A percentile compares a stretch with the other conserved stretches of the same genome.
phyloP scores from a whole-genome alignment of 2,113 vertebrate genomes.

The Laterallus jamaicensis region DNA sequence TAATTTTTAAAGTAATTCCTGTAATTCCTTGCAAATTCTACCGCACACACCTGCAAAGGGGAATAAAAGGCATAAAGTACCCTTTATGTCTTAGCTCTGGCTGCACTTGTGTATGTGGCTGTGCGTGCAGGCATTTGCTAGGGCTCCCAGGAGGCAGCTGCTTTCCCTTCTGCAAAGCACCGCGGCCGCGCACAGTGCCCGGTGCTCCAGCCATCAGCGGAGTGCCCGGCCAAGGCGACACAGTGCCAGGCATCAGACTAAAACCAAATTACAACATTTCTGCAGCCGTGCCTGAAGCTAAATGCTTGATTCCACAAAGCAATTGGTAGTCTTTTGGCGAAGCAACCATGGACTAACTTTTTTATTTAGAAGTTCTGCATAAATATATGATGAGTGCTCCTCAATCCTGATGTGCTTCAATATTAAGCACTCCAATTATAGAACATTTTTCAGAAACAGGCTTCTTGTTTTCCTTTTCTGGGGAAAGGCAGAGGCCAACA shows the following conservation, averaged over 20 bases:
- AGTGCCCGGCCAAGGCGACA: neutral
- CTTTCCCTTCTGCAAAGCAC: fast-evolving
- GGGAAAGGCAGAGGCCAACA: neutral
- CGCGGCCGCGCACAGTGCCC: fast-evolving
- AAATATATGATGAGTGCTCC: neutral
- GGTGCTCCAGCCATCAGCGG: fast-evolving
- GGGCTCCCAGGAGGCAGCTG: neutral
- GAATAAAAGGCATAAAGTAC: neutral
- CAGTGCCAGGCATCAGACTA: neutral
- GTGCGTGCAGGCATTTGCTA: neutral
- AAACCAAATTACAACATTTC: neutral
- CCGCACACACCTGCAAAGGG: neutral
- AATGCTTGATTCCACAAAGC: neutral
- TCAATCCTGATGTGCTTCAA: neutral
- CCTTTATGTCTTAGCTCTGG: neutral
- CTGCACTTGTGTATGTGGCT: neutral
- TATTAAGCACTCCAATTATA: neutral
- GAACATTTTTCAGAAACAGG: neutral
- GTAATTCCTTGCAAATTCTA: neutral
- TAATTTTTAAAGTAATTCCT: neutral
- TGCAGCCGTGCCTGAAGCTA: neutral
- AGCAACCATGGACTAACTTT: neutral
- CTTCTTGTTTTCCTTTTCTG: neutral
- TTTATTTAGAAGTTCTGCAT: neutral
- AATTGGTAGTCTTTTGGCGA: neutral